Percentiles rank a stretch among this genome's conserved stretches.
phyloP scores from a whole-genome alignment of 2,888 invertebrate genomes.

The Pediacus dermestoides region DNA sequence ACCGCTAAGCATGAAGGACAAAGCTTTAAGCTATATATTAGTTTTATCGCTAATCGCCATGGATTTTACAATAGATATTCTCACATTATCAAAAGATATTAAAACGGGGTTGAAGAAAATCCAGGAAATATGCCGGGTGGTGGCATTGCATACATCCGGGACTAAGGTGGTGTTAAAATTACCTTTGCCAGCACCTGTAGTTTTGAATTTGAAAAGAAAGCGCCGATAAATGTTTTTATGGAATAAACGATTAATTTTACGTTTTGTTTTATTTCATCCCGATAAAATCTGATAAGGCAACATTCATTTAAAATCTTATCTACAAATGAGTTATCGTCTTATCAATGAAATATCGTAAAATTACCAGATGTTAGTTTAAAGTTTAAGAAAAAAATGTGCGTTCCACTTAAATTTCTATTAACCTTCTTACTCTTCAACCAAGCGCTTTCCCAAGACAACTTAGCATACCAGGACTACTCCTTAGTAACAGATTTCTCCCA shows the following conservation, averaged over 20 bases:
- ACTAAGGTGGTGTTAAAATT: constrained; percentile 37
- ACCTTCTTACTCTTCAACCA: too few species aligned
- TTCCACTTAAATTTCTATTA: too few species aligned
- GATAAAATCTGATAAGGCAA: too few species aligned
- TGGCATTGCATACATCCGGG: constrained; percentile 36
- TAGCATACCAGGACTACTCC: constrained; percentile 18
- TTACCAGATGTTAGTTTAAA: too few species aligned
- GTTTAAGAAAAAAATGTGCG: too few species aligned
- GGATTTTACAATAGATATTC: constrained; percentile 40
- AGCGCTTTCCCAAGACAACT: too few species aligned
- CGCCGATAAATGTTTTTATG: constrained; percentile 27
- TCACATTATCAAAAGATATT: constrained; percentile 35
- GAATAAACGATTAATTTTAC: background rate
- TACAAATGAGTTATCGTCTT: too few species aligned
- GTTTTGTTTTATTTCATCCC: background rate
- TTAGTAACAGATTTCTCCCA: constrained; percentile 29
- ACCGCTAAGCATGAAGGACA: constrained; percentile 44
- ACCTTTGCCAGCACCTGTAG: constrained; percentile 39
- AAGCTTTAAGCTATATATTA: constrained; percentile 42
- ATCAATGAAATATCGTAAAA: too few species aligned
- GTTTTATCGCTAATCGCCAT: constrained; percentile 39
- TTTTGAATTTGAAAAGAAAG: constrained; percentile 27
- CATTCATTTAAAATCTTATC: too few species aligned
- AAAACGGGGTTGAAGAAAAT: constrained; percentile 42
- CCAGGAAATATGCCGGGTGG: constrained; percentile 38